Percentiles rank a stretch among this genome's conserved stretches.
Conservation (phyloP, 2,797 vertebrate genomes). For the Catamblyrhynchus diadema region DNA sequence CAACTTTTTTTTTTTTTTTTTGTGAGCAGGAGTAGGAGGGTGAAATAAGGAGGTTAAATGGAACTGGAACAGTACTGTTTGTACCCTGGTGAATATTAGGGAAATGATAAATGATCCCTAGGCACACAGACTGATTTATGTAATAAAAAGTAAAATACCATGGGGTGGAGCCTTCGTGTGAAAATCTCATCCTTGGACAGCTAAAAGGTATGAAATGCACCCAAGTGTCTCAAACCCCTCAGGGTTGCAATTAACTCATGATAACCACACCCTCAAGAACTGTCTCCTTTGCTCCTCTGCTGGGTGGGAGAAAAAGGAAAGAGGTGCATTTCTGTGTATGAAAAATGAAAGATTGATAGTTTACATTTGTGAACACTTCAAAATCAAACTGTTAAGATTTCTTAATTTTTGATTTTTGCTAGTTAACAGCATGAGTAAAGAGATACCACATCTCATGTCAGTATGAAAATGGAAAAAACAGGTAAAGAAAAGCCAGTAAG, state of each 20-base stretch:
- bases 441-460: background rate
- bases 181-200: conserved; percentile 44
- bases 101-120: conserved; percentile 46
- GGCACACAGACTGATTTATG: conserved; percentile 21
- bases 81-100: conserved; percentile 36
- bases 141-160: conserved; percentile 9
- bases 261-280: conserved; percentile 35
- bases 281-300: background rate
- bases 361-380: background rate
- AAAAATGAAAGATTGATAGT: background rate
- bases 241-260: conserved; percentile 9
- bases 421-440: background rate
- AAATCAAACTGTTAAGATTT: background rate
- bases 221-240: conserved; percentile 17
- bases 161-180: background rate
- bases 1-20: background rate
- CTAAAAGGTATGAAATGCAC: conserved; percentile 46
- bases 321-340: background rate
- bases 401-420: background rate
- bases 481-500: background rate
- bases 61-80: conserved; percentile 6
- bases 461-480: background rate
- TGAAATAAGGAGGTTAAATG: background rate
- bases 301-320: background rate
- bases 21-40: background rate